A percentile compares a stretch with the other conserved stretches of the same genome.
Evolutionary conservation across 2,888 invertebrate species (phyloP).

Genomic region (Polymixis lichenea): DNA sequence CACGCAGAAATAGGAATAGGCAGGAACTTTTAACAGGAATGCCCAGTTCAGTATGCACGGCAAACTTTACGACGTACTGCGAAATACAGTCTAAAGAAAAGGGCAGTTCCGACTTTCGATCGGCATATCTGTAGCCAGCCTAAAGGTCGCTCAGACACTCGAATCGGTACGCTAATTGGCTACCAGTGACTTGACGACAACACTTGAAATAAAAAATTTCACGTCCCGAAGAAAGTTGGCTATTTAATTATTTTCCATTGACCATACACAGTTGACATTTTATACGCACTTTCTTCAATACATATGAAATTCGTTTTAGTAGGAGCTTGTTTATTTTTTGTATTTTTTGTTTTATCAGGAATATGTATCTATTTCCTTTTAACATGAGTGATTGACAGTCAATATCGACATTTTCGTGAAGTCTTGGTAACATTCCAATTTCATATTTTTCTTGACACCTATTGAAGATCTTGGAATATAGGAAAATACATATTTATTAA

Average conservation of each 20-base stretch:
- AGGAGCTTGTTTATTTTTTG: neutral
- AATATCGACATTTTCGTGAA: neutral
- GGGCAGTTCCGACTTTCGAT: neutral
- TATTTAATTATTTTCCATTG: slow-evolving; percentile 37
- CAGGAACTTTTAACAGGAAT: neutral
- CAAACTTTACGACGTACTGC: neutral
- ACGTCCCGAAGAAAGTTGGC: slow-evolving; percentile 60
- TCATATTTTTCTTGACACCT: neutral
- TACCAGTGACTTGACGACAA: slow-evolving; percentile 7
- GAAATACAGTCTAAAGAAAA: slow-evolving; percentile 1
- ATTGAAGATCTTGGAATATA: neutral
- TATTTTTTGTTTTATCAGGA: neutral
- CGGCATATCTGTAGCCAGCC: slow-evolving; percentile 21
- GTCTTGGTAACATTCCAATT: neutral
- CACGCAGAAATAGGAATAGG: neutral
- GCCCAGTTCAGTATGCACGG: neutral
- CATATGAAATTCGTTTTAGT: slow-evolving; percentile 4
- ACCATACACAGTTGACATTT: slow-evolving; percentile 42
- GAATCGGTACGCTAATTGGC: slow-evolving; percentile 45
- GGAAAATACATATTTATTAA: too few relatives aligned
- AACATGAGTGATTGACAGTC: slow-evolving; percentile 14
- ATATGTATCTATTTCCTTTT: slow-evolving; percentile 1
- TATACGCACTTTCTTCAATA: slow-evolving; percentile 46
- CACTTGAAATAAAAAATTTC: slow-evolving; percentile 46
- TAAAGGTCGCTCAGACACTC: slow-evolving; percentile 40